phyloP scores from a whole-genome alignment of 2,888 invertebrate species.

The Chironomus riparius region DNA sequence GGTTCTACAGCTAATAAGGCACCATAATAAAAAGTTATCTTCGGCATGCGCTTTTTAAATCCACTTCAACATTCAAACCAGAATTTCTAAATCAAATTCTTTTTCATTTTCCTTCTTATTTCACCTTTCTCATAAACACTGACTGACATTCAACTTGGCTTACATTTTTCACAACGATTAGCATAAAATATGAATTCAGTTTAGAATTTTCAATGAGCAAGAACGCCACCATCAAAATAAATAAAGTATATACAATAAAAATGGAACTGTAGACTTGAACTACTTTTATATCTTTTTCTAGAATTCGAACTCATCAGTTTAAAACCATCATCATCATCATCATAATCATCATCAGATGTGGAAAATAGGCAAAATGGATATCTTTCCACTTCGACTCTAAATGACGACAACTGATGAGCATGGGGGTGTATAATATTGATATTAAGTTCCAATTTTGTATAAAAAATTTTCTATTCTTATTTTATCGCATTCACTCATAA shows the following conservation, averaged over 20 bases:
- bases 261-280: background rate
- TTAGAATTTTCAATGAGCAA: too few species aligned
- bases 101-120: too few species aligned
- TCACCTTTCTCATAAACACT: background rate
- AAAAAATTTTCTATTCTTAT: background rate
- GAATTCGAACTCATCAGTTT: constrained; percentile 8
- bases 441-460: too few species aligned
- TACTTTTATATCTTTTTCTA: background rate
- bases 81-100: too few species aligned
- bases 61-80: too few species aligned
- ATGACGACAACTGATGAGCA: too few species aligned
- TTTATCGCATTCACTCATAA: background rate
- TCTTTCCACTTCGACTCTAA: too few species aligned
- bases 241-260: background rate
- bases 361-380: too few species aligned
- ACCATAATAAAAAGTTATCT: too few species aligned
- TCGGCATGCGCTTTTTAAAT: too few species aligned
- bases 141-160: background rate
- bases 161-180: background rate
- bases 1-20: too few species aligned
- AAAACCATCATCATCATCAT: background rate
- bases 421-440: too few species aligned
- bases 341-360: background rate
- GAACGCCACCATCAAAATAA: background rate
- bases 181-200: constrained; percentile 1